Evolutionary conservation across 2,113 vertebrate species (phyloP), one percentile per base, ranked within the genome.

Genomic region (Calypte anna): DNA sequence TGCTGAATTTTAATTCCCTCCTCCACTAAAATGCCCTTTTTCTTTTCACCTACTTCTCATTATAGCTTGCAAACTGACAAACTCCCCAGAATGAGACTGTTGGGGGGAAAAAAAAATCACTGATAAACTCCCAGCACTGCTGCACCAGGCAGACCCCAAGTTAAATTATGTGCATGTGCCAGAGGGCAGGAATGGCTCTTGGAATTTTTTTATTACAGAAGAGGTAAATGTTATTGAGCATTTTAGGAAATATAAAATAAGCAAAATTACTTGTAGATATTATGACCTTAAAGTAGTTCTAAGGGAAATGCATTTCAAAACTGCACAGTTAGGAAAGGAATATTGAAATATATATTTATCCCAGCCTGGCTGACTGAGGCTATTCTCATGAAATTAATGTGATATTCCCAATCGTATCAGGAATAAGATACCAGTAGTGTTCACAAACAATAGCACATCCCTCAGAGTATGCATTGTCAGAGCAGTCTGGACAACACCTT

Each of bases 1-100:
- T 93, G 57, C 85, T 90, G 91, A 93, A 96, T 95, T 96, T 95
- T 93, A 96, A 95, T 95, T 97, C 94, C 72, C 68, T 91, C 76
- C 82, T 94, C 68, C 72, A 83, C 88, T 83, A 91, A 94, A 92
- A 92, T 93, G 76, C 55, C 90, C 85, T 94, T 97, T 96, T 93
- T 94, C 94, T 96, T 94, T 93, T 96, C 96, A 88, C 94, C 61
- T 82, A 14, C 57, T 85, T 92, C 51, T 90, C 91, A 86, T 90
- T 95, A 94, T 53, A 95, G 68, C 78, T 62, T 93, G 85, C 78
- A 95, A 95, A 85, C 78, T 5, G 14, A 84, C 78, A 75, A 94
- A 95, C 54, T 85, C 59, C 82, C 79, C 69, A 88, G 76, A 96
- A 96, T 8, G n/a, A 77, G 73, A 90, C 63, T 58, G 79, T 64